Evolutionary conservation across 1,140 invertebrate species (phyloP), one percentile per base, ranked within the genome.

Genomic region (Caerostris darwini): DNA sequence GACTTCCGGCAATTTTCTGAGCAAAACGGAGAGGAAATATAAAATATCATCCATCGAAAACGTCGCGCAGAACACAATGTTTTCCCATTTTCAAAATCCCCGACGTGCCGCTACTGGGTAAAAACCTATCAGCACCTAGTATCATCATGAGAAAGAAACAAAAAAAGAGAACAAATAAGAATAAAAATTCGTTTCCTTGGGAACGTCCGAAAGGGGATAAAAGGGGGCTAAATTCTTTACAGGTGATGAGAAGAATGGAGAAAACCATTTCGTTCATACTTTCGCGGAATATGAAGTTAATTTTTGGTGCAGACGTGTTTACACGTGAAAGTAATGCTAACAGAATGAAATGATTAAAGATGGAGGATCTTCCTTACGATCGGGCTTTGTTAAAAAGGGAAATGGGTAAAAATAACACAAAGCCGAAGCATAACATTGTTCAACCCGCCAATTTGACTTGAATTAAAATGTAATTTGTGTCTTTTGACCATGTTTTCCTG

Each of bases 91-190:
- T 82, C n/a, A 50, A 81, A 91, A 57, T 82, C 90, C 90, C 59
- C 64, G 56, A 82, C 90, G 90, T 91, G 90, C 54, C 82, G 7
- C 90, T 19, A 91, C 57, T 91, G 19, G 56, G 4, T 82, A 82
- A 91, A 81, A 91, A 91, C 90, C 90, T 91, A 91, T 91, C 90
- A 91, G 90, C 77, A 82, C 34, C 50, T n/a, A 82, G 90, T 81
- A 82, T 91, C 90, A 64, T 91, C 90, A 91, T 34, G 56, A 61
- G 61, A 7, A 77, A 91, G 54, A 82, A 91, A 54, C n/a, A 91
- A 50, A 91, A 59, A 58, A 81, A 58, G 2, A 14, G 12, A 54
- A 53, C 14, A 58, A 69, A 71, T 71, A 61, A 71, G 82, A 91
- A 91, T 67, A 90, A 71, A 81, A 91, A 58, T 34, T 61, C 77